Conservation (phyloP, 2,113 vertebrate species). For the Ictidomys tridecemlineatus region DNA sequence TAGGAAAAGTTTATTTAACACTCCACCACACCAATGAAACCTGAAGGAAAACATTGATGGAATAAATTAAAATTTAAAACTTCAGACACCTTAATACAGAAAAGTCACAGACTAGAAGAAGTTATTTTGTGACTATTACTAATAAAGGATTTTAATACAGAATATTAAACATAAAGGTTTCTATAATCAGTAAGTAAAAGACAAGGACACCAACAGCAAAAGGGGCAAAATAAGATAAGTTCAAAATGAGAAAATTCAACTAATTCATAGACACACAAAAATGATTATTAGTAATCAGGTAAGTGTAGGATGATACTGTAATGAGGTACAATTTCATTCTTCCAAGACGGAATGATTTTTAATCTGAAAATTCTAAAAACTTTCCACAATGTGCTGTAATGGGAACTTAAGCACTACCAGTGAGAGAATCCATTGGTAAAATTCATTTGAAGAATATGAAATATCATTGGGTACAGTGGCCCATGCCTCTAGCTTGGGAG, state of each 20-base stretch:
- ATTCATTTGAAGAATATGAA: neutral
- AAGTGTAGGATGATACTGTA: neutral
- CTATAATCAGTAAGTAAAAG: neutral
- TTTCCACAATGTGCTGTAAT: neutral
- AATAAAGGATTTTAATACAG: neutral
- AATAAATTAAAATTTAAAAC: neutral
- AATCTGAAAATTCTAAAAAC: neutral
- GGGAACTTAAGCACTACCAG: neutral
- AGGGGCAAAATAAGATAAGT: neutral
- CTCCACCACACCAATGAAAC: neutral
- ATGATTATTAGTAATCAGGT: neutral
- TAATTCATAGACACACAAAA: neutral
- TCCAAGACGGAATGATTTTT: neutral
- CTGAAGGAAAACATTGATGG: neutral
- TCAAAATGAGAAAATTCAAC: neutral
- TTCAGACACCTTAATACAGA: neutral
- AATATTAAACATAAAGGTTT: neutral
- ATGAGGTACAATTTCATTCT: neutral
- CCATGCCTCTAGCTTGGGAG: no score
- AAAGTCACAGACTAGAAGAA: neutral
- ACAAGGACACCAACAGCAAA: neutral
- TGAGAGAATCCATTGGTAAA: neutral
- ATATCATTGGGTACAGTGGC: neutral
- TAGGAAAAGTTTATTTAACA: neutral
- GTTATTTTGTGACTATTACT: neutral